Evolutionary conservation across 2,888 invertebrate species (phyloP).

Genomic region (Anagyrus pseudococci): DNA sequence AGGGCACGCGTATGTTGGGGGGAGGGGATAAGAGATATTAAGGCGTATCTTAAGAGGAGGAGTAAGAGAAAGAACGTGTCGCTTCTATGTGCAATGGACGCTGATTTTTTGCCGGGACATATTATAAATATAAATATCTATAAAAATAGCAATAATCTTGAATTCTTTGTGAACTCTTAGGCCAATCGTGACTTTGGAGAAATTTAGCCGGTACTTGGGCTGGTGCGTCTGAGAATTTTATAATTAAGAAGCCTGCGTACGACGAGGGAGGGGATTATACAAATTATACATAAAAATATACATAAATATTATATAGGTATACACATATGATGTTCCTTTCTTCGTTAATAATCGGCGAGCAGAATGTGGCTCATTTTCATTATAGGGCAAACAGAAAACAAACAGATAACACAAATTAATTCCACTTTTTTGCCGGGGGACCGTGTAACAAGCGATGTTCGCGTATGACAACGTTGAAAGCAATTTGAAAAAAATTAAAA

Average conservation of each 20-base stretch:
- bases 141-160: conserved; percentile 25
- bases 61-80: background rate
- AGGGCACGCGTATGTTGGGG: background rate
- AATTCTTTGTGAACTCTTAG: conserved; percentile 1
- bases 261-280: background rate
- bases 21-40: background rate
- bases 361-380: too few relatives aligned
- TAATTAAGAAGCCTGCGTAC: too few relatives aligned
- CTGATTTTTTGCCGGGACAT: background rate
- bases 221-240: too few relatives aligned
- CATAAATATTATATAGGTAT: background rate
- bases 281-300: background rate
- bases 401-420: too few relatives aligned
- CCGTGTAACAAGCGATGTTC: too few relatives aligned
- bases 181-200: background rate
- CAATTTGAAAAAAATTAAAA: background rate
- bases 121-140: too few relatives aligned
- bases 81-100: background rate
- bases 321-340: background rate
- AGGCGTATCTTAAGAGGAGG: too few relatives aligned
- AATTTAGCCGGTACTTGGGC: background rate
- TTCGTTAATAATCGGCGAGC: too few relatives aligned
- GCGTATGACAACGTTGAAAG: too few relatives aligned
- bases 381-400: too few relatives aligned
- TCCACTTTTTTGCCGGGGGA: too few relatives aligned